These are phyloP conservation scores for Lepidurus packardi DNA, from an alignment of 1,140 invertebrate species.

Conservation along the genomic window DNA sequence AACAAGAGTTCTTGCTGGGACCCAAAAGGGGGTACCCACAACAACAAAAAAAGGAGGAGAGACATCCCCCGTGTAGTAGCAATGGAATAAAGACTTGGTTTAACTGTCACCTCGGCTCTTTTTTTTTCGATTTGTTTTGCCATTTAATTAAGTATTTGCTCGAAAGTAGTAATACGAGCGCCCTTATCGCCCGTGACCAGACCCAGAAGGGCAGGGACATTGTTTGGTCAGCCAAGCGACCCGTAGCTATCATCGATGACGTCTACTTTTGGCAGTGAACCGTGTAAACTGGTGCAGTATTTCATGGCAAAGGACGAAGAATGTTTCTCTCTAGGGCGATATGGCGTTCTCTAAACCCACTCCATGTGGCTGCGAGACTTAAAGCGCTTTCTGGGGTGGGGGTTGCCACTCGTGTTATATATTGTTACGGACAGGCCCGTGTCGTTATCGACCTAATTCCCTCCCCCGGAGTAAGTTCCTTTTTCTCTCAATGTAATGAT, in stretches of 20 bases:
- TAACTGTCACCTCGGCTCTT: neutral
- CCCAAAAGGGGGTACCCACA: no score
- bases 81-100: neutral
- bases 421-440: neutral
- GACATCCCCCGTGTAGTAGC: neutral
- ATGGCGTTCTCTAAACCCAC: no score
- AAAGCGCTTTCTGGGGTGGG: neutral
- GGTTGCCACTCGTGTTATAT: neutral
- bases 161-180: neutral
- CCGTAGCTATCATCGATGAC: conserved; percentile 14
- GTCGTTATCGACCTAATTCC: neutral
- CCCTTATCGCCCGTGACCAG: neutral
- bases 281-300: neutral
- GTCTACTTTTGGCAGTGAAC: neutral
- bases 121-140: neutral
- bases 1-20: neutral
- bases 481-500: conserved; percentile 11
- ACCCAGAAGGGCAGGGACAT: neutral
- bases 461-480: neutral
- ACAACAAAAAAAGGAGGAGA: neutral
- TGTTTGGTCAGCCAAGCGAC: neutral
- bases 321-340: no score
- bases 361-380: no score
- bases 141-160: neutral
- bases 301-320: neutral